phyloP scores from a whole-genome alignment of 2,113 vertebrate species.

The Sinocyclocheilus anshuiensis region DNA sequence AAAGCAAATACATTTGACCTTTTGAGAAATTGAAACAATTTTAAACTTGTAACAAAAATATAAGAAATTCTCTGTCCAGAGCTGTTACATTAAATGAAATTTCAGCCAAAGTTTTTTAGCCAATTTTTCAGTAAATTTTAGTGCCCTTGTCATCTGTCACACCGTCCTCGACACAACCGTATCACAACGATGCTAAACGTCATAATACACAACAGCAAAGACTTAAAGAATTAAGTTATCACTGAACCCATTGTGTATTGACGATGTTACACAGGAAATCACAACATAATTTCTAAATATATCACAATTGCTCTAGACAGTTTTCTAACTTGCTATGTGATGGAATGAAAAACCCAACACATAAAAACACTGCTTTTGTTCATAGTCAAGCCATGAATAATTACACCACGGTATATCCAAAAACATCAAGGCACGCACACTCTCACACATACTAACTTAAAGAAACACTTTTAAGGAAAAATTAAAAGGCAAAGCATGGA shows the following conservation, averaged over 20 bases:
- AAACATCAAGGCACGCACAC: not conserved
- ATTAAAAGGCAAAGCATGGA: slow-evolving; percentile 11
- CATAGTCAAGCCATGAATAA: not conserved
- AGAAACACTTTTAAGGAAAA: not conserved
- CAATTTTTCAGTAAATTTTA: not conserved
- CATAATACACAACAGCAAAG: slow-evolving; percentile 16
- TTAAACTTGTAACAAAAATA: slow-evolving; percentile 44
- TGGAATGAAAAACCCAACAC: not conserved
- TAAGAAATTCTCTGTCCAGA: slow-evolving; percentile 12
- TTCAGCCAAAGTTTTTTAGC: not conserved
- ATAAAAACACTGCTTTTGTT: slow-evolving; percentile 13
- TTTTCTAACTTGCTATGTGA: slow-evolving; percentile 5
- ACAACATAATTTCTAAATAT: not conserved
- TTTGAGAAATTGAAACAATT: slow-evolving; percentile 11
- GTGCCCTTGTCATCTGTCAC: not conserved
- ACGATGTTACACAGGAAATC: slow-evolving; percentile 5
- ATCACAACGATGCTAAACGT: not conserved
- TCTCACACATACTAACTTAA: not conserved
- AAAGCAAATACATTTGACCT: slow-evolving; percentile 32
- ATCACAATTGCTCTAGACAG: not conserved
- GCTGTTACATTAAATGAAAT: not conserved
- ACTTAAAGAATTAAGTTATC: slow-evolving; percentile 39
- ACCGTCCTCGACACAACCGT: not conserved
- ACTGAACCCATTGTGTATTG: slow-evolving; percentile 25
- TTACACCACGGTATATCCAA: not conserved